These are phyloP conservation scores for Tiliacea aurago DNA, from an alignment of 2,888 invertebrate species.

Conservation along the genomic window DNA sequence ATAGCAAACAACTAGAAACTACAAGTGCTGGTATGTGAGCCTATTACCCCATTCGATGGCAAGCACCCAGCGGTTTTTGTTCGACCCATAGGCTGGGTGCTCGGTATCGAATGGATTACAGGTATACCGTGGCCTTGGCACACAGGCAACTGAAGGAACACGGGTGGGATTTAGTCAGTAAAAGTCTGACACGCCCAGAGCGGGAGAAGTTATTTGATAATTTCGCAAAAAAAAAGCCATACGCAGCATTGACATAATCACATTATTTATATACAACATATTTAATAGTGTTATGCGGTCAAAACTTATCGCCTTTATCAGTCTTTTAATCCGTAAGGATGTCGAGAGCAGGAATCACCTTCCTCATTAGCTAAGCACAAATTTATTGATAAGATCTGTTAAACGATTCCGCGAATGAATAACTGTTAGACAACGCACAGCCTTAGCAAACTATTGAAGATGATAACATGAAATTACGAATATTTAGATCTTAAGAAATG, in stretches of 20 bases:
- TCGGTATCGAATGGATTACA: too few relatives aligned
- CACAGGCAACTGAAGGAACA: too few relatives aligned
- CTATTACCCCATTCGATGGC: too few relatives aligned
- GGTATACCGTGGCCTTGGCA: too few relatives aligned
- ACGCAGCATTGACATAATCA: not conserved
- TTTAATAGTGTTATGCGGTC: not conserved
- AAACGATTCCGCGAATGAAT: not conserved
- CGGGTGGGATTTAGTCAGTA: too few relatives aligned
- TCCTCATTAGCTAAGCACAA: not conserved
- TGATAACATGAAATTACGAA: not conserved
- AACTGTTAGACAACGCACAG: not conserved
- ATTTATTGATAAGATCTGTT: constrained; percentile 6
- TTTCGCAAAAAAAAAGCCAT: too few relatives aligned
- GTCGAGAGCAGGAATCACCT: not conserved
- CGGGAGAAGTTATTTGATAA: too few relatives aligned
- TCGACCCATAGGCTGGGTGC: too few relatives aligned
- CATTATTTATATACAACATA: not conserved
- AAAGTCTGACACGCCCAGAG: too few relatives aligned
- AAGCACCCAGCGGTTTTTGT: too few relatives aligned
- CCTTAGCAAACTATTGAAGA: not conserved
- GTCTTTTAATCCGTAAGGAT: not conserved
- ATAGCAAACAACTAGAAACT: too few relatives aligned
- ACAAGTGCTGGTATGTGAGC: too few relatives aligned
- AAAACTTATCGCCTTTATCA: not conserved
- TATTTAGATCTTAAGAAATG: not conserved